Conservation (phyloP, 2,113 vertebrate species). For the Albula goreensis region DNA sequence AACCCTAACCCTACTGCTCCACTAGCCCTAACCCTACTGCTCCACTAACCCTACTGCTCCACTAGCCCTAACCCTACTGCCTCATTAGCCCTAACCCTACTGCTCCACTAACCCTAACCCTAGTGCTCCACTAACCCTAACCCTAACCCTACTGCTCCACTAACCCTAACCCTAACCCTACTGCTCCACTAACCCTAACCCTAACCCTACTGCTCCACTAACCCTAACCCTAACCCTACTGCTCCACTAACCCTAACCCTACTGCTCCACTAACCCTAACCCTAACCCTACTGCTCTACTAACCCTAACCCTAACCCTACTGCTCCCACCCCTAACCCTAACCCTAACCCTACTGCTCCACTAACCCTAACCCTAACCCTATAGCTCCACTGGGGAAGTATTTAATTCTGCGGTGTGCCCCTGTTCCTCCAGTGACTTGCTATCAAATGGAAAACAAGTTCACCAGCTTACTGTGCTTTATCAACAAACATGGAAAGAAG, state of each 20-base stretch:
- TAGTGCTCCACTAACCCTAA: too few relatives aligned
- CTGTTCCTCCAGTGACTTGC: background rate
- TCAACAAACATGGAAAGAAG: conserved; percentile 20
- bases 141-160: background rate
- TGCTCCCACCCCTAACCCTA: background rate
- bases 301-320: too few relatives aligned
- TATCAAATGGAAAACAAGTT: background rate
- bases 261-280: background rate
- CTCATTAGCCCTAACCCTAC: background rate
- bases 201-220: background rate
- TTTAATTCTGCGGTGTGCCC: background rate
- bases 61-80: too few relatives aligned
- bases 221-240: too few relatives aligned
- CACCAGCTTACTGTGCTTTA: conserved; percentile 4
- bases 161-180: too few relatives aligned
- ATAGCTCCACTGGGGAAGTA: background rate
- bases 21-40: background rate
- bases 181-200: too few relatives aligned
- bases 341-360: too few relatives aligned
- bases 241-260: too few relatives aligned
- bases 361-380: too few relatives aligned
- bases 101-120: background rate
- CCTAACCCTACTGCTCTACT: too few relatives aligned
- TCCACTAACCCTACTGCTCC: background rate
- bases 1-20: too few relatives aligned